Base-by-base conservation (phyloP, 1,140 invertebrate species). In the Zaprionus tsacasi region DNA sequence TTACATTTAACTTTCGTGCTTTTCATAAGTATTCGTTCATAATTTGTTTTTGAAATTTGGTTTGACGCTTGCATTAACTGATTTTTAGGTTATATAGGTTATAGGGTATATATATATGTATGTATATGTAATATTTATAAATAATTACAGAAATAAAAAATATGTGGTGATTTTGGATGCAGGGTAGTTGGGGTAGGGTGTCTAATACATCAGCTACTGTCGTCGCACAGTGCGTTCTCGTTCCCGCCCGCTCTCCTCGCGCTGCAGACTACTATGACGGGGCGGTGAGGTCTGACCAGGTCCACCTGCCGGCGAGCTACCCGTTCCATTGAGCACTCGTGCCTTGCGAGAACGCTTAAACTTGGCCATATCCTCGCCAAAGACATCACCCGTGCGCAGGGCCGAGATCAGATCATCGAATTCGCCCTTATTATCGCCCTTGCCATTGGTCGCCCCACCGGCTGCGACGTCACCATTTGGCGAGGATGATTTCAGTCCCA, bases 361-460 rank as follows among this genome's bases (percentile, higher is more conserved):
- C 91, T 98, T 98, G 33, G 97, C 97, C 73, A 99, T 97, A 91
- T 99, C 98, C 92, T 99, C 98, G 0, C 98, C 98, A 92, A 99
- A 99, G 0, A 99, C 98, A 91, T 99, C 98, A 0, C 98, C 99
- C 1, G 98, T 99, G 82, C 98, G 94, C 15, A 99, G 93, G 0
- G 98, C 98, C 3, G 98, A 99, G 83, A 99, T 99, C 35, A 99
- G 93, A 93, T 99, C 98, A 92, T 99, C 98, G 93, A 99, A 99
- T 93, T 99, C 98, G 68, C 97, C 96, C 82, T 97, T 96, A 69
- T 95, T 95, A 27, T 92, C 92, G 21, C 82, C 78, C 94, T 94
- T 60, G 93, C 94, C 81, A 93, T 94, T 93, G 93, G 93, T 79
- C 94, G 76, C 92, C 77, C 68, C 10, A 81, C 93, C 94, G n/a